Percentiles rank a stretch among this genome's conserved stretches.
Evolutionary conservation across 2,888 invertebrate genomes (phyloP).

Genomic region (Ephialtes manifestator): DNA sequence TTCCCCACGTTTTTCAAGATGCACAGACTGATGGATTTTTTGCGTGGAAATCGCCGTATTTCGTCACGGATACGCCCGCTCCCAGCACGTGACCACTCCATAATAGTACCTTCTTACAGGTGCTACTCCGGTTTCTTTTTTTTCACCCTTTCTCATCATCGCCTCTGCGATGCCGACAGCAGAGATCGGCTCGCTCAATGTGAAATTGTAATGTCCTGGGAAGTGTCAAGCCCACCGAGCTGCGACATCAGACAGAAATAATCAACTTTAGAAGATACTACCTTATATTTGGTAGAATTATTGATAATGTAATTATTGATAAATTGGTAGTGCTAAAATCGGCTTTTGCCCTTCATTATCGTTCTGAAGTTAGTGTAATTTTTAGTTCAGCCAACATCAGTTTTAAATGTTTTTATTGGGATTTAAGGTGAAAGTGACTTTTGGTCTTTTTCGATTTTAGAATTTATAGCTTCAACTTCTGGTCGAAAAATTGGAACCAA

Average conservation of each 20-base stretch:
- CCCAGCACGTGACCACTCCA: conserved; percentile 39
- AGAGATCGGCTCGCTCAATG: conserved; percentile 73
- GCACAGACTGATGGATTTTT: conserved; percentile 46
- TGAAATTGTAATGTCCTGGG: conserved; percentile 79
- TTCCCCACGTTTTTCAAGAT: conserved; percentile 44
- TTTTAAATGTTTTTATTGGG: too few relatives aligned
- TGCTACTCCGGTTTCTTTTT: conserved; percentile 32
- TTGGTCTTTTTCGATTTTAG: too few relatives aligned
- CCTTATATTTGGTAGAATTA: not conserved
- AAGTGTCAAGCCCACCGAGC: conserved; percentile 60
- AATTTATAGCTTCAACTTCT: too few relatives aligned
- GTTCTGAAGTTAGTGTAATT: too few relatives aligned
- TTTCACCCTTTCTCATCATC: conserved; percentile 4
- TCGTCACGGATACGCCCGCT: conserved; percentile 41
- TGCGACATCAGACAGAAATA: not conserved
- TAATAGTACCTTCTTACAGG: conserved; percentile 25
- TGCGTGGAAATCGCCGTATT: conserved; percentile 20
- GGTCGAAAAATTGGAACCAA: too few relatives aligned
- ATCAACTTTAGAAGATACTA: not conserved
- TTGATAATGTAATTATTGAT: too few relatives aligned
- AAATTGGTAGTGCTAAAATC: too few relatives aligned
- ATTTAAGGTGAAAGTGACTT: too few relatives aligned
- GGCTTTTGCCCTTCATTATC: too few relatives aligned
- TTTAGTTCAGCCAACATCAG: too few relatives aligned
- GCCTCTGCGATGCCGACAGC: conserved; percentile 27